Conservation (phyloP, 2,888 invertebrate genomes). For the Cephonodes hylas region DNA sequence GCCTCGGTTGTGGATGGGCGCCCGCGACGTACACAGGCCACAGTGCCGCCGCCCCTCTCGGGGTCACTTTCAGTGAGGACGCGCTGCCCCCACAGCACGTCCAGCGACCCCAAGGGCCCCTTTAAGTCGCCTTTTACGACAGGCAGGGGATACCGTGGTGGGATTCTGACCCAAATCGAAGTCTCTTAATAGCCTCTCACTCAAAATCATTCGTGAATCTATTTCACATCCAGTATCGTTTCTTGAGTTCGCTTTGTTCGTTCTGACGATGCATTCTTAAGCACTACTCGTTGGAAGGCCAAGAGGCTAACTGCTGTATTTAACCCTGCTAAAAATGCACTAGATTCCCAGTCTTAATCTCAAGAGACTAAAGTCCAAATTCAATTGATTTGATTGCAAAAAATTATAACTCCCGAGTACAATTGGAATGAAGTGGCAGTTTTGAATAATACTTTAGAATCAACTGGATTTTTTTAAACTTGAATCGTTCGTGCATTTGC, state of each 20-base stretch:
- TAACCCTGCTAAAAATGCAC: neutral
- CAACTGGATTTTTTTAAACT: neutral
- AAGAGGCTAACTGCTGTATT: slow-evolving; percentile 6
- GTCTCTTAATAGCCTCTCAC: neutral
- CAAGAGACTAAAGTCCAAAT: neutral
- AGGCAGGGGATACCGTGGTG: too few species aligned
- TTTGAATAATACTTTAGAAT: neutral
- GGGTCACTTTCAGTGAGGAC: too few species aligned
- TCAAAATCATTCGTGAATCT: slow-evolving; percentile 12
- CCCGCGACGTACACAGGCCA: too few species aligned
- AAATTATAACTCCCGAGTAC: neutral
- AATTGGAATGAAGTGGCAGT: slow-evolving; percentile 1
- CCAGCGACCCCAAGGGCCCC: too few species aligned
- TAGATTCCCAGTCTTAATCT: neutral
- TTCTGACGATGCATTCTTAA: slow-evolving; percentile 15
- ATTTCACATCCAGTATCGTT: slow-evolving; percentile 17
- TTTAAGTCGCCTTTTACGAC: too few species aligned
- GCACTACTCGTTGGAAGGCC: slow-evolving; percentile 11
- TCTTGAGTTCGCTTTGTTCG: slow-evolving; percentile 22
- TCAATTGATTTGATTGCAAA: neutral
- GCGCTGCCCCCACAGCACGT: too few species aligned
- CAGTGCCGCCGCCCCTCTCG: too few species aligned
- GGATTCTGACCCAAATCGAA: neutral
- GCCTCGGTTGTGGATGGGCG: too few species aligned
- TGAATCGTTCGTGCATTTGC: neutral